Evolutionary conservation across 2,888 invertebrate species (phyloP).

Genomic region (Panopea generosa): DNA sequence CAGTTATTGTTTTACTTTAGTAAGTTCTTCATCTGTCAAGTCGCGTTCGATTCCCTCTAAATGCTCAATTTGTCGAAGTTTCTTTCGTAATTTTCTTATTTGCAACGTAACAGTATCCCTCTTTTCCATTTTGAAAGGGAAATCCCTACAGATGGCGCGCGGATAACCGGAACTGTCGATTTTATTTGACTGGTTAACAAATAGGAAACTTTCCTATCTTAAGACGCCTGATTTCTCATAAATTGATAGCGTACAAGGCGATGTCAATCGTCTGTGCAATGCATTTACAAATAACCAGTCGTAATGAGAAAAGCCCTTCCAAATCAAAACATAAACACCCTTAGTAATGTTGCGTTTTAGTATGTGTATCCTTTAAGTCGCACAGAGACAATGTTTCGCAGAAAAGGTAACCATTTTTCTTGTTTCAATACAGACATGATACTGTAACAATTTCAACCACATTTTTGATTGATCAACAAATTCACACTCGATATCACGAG

Average conservation of each 20-base stretch:
- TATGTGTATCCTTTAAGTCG: no score
- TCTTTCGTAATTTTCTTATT: conserved; percentile 78
- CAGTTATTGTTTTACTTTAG: conserved; percentile 66
- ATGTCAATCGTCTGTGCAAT: no score
- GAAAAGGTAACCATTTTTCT: conserved; percentile 13
- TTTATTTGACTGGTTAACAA: no score
- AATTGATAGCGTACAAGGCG: no score
- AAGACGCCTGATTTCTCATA: no score
- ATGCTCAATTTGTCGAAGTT: conserved; percentile 80
- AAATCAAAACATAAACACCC: conserved; percentile 22
- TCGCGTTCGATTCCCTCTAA: conserved; percentile 74
- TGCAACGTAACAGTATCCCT: conserved; percentile 3
- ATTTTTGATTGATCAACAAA: no score
- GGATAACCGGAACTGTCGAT: no score
- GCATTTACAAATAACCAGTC: neutral
- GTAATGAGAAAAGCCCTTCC: neutral
- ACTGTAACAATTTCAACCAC: no score
- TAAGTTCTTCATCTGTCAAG: conserved; percentile 74
- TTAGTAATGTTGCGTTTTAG: neutral
- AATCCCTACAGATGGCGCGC: no score
- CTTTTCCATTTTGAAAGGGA: conserved; percentile 19
- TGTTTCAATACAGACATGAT: no score
- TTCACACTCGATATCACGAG: no score
- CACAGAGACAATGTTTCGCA: conserved; percentile 21
- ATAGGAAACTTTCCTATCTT: no score